Evolutionary conservation across 2,888 invertebrate species (phyloP).

Genomic region (Diabrotica balteata): DNA sequence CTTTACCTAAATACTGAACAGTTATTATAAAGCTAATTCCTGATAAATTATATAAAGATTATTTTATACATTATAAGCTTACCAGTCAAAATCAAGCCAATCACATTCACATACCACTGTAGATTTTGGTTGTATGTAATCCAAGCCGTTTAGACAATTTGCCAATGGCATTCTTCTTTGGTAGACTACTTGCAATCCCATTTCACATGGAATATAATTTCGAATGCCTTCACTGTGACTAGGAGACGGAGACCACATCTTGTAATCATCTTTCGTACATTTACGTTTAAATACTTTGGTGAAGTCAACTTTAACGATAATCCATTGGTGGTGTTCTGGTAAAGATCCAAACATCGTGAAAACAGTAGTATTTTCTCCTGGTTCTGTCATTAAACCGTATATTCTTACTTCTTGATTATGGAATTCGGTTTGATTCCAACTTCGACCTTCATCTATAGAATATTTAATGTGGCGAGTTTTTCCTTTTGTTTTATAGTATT

Average conservation of each 20-base stretch:
- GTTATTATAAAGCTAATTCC: too few species aligned
- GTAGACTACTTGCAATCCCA: constrained; percentile 80
- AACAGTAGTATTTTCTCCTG: constrained; percentile 89
- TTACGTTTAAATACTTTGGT: constrained; percentile 61
- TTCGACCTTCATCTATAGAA: constrained; percentile 86
- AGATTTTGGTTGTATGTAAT: constrained; percentile 74
- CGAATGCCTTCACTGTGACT: constrained; percentile 65
- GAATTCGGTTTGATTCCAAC: constrained; percentile 76
- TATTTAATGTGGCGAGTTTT: constrained; percentile 82
- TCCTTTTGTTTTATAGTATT: constrained; percentile 73
- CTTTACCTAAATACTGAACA: too few species aligned
- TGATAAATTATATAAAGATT: too few species aligned
- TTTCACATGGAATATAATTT: constrained; percentile 72
- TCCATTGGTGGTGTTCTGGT: constrained; percentile 81
- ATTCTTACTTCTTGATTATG: constrained; percentile 77
- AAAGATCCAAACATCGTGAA: constrained; percentile 92
- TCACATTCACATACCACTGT: constrained; percentile 81
- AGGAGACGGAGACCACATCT: constrained; percentile 91
- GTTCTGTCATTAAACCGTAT: constrained; percentile 92
- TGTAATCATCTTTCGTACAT: constrained; percentile 73
- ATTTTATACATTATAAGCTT: constrained; percentile 34
- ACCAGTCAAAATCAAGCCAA: constrained; percentile 83
- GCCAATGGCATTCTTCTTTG: constrained; percentile 75
- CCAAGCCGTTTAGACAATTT: constrained; percentile 82
- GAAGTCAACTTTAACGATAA: constrained; percentile 78